Conservation (phyloP, 2,113 vertebrate species). For the Calyptommatus sinebrachiatus region DNA sequence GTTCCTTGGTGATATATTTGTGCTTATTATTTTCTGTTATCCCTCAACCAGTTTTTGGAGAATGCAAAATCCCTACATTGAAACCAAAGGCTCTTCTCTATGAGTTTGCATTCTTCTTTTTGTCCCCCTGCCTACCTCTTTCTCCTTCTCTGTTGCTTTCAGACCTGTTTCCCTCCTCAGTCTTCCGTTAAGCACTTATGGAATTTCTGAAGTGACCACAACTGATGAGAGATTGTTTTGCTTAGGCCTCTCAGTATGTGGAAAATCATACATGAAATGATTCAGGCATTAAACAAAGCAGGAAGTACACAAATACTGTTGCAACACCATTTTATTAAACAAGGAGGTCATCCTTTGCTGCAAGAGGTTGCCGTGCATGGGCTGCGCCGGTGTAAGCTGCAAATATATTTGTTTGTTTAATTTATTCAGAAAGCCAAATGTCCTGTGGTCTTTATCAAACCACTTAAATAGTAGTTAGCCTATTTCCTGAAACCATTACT, state of each 20-base stretch:
- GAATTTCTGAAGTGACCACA: conserved; percentile 14
- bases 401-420: conserved; percentile 57
- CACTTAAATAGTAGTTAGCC: conserved; percentile 55
- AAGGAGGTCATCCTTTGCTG: conserved; percentile 29
- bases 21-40: background rate
- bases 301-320: background rate
- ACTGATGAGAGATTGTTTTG: conserved; percentile 9
- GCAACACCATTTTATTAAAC: conserved; percentile 36
- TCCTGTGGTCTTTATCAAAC: conserved; percentile 59
- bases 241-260: background rate
- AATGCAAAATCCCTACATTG: background rate
- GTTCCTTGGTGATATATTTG: background rate
- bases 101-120: background rate
- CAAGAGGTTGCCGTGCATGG: conserved; percentile 27
- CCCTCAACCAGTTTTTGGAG: background rate
- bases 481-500: conserved; percentile 56
- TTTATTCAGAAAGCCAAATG: conserved; percentile 47
- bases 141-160: background rate
- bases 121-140: background rate
- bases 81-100: background rate
- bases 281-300: background rate
- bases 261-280: background rate
- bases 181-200: background rate
- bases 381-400: conserved; percentile 24
- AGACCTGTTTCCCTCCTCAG: background rate